Base-by-base conservation (phyloP, 2,888 invertebrate genomes). In the Geophilus truncorum region DNA sequence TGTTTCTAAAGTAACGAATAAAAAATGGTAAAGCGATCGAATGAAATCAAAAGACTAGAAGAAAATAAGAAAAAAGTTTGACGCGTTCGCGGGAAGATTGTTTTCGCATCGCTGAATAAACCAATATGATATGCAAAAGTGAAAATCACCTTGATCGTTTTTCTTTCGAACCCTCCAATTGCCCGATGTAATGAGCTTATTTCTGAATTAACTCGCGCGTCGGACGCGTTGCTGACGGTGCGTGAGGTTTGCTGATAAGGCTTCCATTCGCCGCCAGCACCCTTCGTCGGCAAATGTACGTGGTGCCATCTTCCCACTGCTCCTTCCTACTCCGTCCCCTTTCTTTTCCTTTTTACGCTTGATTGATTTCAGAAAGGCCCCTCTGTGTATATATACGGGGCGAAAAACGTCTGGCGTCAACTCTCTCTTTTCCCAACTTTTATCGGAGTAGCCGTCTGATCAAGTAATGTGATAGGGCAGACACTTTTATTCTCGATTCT, bases 61-160 rank as follows among this genome's bases (percentile, higher is more conserved):
- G 15, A 40, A 40, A 40, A 40, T 2, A 10, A 10, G 15, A 2
- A 15, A 57, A 57, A 57, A 57, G 18, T n/a, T 57, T 57, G 18
- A 21, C n/a, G 18, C 57, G 18, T 21, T 9, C 57, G 57, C 57
- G 23, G 57, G 23, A 57, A 57, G 57, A 57, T 57, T 57, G 57
- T 57, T 57, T 57, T 18, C 57, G 57, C 57, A 57, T 57, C 57
- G 57, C 21, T 57, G 57, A 57, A 57, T 57, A 57, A 57, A 57
- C 57, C 57, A 57, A 57, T 40, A 40, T 57, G 57, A 57, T 57
- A 57, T 57, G 57, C 57, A 57, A 57, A 57, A 57, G 57, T 57
- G 57, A 57, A 57, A 57, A 57, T 57, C 57, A 57, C 23, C 57
- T 18, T 21, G 18, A 57, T 57, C 57, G 57, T n/a, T 57, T 57